phyloP scores from a whole-genome alignment of 2,888 invertebrate species.

The Kuschelorhynchus macadamiae region DNA sequence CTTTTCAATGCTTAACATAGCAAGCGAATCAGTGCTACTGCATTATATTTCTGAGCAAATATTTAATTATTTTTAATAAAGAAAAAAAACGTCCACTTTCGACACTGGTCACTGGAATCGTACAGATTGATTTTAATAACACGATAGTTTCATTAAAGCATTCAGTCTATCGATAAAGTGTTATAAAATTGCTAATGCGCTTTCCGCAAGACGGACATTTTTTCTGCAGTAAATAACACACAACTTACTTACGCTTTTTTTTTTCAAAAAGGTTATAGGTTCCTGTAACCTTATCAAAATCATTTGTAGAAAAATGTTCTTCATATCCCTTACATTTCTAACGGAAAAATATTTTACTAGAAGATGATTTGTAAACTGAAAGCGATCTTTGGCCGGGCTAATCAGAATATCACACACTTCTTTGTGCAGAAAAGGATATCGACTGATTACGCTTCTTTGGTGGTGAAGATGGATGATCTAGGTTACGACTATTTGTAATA shows the following conservation, averaged over 20 bases:
- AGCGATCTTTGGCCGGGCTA: background rate
- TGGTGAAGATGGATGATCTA: too few relatives aligned
- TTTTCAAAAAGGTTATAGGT: slow-evolving; percentile 3
- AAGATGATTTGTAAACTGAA: slow-evolving; percentile 19
- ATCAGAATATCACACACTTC: slow-evolving; percentile 1
- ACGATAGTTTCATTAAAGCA: slow-evolving; percentile 10
- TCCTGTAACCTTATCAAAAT: slow-evolving; percentile 1
- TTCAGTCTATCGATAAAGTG: background rate
- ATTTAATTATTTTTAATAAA: too few relatives aligned
- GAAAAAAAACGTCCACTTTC: too few relatives aligned
- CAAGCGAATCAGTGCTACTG: too few relatives aligned
- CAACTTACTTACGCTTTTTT: background rate
- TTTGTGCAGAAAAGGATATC: too few relatives aligned
- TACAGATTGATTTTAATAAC: slow-evolving; percentile 18
- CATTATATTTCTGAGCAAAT: too few relatives aligned
- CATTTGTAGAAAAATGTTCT: slow-evolving; percentile 1
- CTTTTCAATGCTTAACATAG: too few relatives aligned
- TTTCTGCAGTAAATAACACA: slow-evolving; percentile 16
- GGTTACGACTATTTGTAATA: too few relatives aligned
- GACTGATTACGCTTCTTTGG: too few relatives aligned
- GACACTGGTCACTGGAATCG: slow-evolving; percentile 6
- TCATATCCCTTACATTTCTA: slow-evolving; percentile 5
- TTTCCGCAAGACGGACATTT: slow-evolving; percentile 2
- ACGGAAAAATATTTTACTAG: slow-evolving; percentile 1
- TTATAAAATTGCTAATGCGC: slow-evolving; percentile 2